phyloP scores from a whole-genome alignment of 2,888 invertebrate species.

The Ennomos quercinarius region DNA sequence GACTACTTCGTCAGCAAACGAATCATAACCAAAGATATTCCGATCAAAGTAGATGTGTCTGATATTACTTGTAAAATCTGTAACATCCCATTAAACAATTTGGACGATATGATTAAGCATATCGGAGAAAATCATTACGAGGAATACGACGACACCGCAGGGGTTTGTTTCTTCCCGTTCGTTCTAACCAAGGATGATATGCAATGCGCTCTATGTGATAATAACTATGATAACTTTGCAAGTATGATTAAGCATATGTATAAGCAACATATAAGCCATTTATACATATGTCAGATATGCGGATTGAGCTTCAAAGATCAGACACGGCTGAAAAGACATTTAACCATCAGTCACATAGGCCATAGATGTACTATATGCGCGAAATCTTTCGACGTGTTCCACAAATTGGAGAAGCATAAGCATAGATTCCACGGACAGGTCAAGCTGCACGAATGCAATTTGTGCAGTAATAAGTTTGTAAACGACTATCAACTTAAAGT shows the following conservation, averaged over 20 bases:
- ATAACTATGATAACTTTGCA: conserved; percentile 61
- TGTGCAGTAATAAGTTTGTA: conserved; percentile 59
- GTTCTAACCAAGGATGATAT: conserved; percentile 54
- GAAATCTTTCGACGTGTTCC: conserved; percentile 67
- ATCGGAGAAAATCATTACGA: conserved; percentile 51
- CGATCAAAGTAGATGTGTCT: conserved; percentile 67
- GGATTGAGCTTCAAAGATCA: conserved; percentile 64
- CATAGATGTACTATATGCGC: conserved; percentile 67
- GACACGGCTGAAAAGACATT: conserved; percentile 62
- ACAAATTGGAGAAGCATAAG: conserved; percentile 63
- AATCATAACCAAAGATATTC: conserved; percentile 67
- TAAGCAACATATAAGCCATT: conserved; percentile 61
- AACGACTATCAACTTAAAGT: conserved; percentile 67
- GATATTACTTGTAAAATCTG: conserved; percentile 63
- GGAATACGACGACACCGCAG: conserved; percentile 54
- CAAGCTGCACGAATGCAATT: conserved; percentile 54
- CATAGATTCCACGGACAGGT: conserved; percentile 57
- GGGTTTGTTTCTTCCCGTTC: conserved; percentile 66
- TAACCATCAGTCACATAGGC: conserved; percentile 57
- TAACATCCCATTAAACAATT: conserved; percentile 38
- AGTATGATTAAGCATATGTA: conserved; percentile 69
- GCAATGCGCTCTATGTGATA: conserved; percentile 61
- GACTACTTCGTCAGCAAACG: conserved; percentile 55
- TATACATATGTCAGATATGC: conserved; percentile 68
- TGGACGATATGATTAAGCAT: conserved; percentile 62